These are phyloP conservation scores for Proterorhinus semilunaris DNA, from an alignment of 2,113 vertebrate species.

Conservation along the genomic window DNA sequence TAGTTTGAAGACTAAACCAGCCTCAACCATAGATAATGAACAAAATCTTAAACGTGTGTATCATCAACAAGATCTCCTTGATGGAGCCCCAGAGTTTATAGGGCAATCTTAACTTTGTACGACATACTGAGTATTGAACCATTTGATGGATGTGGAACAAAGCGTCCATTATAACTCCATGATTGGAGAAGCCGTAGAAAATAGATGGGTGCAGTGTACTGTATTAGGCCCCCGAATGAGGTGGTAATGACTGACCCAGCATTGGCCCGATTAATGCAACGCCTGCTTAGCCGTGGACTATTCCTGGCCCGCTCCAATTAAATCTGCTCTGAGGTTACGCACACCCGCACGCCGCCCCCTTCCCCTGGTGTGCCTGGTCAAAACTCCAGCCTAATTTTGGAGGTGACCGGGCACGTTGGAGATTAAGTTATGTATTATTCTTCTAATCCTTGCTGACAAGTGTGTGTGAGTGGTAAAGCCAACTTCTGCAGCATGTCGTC, in stretches of 20 bases:
- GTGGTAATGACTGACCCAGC: slow-evolving; percentile 26
- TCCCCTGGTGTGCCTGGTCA: slow-evolving; percentile 51
- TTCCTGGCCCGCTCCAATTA: slow-evolving; percentile 44
- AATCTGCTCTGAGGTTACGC: slow-evolving; percentile 52
- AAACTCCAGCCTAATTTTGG: slow-evolving; percentile 72
- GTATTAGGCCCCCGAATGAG: slow-evolving; percentile 12
- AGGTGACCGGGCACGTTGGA: slow-evolving; percentile 73
- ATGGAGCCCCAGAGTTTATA: no score
- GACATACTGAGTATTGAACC: background rate
- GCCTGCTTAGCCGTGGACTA: slow-evolving; percentile 18
- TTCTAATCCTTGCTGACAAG: slow-evolving; percentile 76
- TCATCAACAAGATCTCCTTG: no score
- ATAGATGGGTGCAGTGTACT: slow-evolving; percentile 19
- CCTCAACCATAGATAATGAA: no score
- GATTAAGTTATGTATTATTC: slow-evolving; percentile 78
- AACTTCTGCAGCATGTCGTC: slow-evolving; percentile 70
- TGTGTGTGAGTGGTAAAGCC: slow-evolving; percentile 65
- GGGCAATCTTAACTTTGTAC: no score
- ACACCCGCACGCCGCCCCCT: slow-evolving; percentile 33
- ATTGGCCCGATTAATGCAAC: slow-evolving; percentile 21
- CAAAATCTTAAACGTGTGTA: no score
- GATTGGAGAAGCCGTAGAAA: slow-evolving; percentile 15
- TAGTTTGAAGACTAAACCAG: no score
- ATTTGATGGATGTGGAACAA: background rate
- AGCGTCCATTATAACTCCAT: background rate